Conservation (phyloP, 2,797 vertebrate species). For the Naso thynnoides region DNA sequence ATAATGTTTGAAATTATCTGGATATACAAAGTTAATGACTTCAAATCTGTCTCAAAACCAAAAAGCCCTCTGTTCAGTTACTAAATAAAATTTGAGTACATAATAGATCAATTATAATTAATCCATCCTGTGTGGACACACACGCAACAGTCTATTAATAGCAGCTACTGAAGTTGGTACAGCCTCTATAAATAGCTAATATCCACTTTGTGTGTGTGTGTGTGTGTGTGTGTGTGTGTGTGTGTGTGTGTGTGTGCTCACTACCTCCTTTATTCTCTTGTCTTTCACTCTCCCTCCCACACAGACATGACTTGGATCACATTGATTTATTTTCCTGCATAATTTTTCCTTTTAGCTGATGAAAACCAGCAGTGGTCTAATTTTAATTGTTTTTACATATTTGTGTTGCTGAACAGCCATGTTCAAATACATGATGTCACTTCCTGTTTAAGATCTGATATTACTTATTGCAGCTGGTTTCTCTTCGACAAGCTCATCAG, state of each 20-base stretch:
- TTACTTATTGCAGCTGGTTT: no score
- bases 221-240: slow-evolving; percentile 22
- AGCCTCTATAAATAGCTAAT: slow-evolving; percentile 53
- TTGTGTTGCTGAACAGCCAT: no score
- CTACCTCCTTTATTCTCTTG: not conserved
- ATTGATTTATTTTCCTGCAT: not conserved
- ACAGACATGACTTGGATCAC: slow-evolving; percentile 8
- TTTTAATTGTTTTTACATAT: not conserved
- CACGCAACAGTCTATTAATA: slow-evolving; percentile 47
- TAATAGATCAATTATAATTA: no score
- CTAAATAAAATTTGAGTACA: no score
- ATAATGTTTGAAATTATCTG: no score
- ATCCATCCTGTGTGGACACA: slow-evolving; percentile 10
- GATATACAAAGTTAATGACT: no score
- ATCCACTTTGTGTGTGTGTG: slow-evolving; percentile 16
- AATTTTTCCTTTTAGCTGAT: no score
- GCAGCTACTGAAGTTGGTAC: slow-evolving; percentile 37
- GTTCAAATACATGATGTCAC: no score
- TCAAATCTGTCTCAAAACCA: no score
- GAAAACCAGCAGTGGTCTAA: not conserved
- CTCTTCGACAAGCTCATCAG: no score
- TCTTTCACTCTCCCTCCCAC: slow-evolving; percentile 22
- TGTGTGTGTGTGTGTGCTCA: not conserved
- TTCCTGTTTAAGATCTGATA: no score
- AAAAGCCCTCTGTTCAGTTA: no score